Evolutionary conservation across 1,140 invertebrate species (phyloP).

Genomic region (Lethrus apterus): DNA sequence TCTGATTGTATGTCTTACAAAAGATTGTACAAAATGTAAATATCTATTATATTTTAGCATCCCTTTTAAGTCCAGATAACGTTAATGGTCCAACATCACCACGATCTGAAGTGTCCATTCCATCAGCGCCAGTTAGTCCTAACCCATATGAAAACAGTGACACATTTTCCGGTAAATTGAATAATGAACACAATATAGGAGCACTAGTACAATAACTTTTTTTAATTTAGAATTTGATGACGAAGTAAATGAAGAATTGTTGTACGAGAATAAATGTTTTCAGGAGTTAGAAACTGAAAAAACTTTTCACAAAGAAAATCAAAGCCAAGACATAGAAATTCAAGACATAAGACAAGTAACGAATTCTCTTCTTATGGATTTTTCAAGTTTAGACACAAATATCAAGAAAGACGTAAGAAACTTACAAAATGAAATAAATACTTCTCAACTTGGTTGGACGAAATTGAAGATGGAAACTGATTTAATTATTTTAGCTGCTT

Average conservation of each 20-base stretch:
- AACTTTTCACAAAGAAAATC: slow-evolving; percentile 29
- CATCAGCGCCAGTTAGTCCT: slow-evolving; percentile 28
- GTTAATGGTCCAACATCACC: slow-evolving; percentile 20
- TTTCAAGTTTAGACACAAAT: slow-evolving; percentile 48
- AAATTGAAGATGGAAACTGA: slow-evolving; percentile 59
- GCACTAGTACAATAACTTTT: slow-evolving; percentile 15
- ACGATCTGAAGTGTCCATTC: slow-evolving; percentile 8
- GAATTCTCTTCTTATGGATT: slow-evolving; percentile 45
- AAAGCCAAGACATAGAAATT: slow-evolving; percentile 20
- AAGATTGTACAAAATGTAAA: background rate
- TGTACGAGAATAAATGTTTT: slow-evolving; percentile 36
- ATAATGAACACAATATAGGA: background rate
- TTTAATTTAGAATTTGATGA: slow-evolving; percentile 35
- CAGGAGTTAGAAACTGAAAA: slow-evolving; percentile 35
- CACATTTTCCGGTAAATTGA: slow-evolving; percentile 16
- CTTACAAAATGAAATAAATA: slow-evolving; percentile 58
- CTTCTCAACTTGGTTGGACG: slow-evolving; percentile 57
- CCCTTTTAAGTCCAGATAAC: slow-evolving; percentile 15
- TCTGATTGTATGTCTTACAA: slow-evolving; percentile 27
- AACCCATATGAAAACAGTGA: slow-evolving; percentile 30
- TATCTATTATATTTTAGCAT: slow-evolving; percentile 11
- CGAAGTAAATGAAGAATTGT: slow-evolving; percentile 28
- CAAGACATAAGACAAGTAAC: slow-evolving; percentile 25
- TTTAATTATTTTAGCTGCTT: slow-evolving; percentile 50
- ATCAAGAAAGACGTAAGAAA: slow-evolving; percentile 44